These are phyloP conservation scores for Tenthredo notha DNA, from an alignment of 2,888 invertebrate genomes.

Conservation along the genomic window DNA sequence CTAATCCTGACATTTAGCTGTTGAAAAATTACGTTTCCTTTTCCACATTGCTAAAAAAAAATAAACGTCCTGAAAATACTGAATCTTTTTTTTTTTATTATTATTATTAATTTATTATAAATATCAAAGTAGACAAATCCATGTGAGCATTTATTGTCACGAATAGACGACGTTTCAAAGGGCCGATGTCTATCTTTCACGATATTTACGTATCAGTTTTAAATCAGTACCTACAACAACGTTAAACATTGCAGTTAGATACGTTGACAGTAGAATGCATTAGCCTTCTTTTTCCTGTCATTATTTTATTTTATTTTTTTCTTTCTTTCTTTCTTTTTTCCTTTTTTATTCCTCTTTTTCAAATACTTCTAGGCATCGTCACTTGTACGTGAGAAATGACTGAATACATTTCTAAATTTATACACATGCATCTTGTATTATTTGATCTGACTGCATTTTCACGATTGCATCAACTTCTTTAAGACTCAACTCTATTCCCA, in stretches of 20 bases:
- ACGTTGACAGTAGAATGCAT: not conserved
- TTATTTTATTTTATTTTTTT: too few relatives aligned
- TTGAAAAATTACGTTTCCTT: too few relatives aligned
- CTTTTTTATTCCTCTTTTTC: not conserved
- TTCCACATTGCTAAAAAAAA: too few relatives aligned
- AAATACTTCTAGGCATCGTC: not conserved
- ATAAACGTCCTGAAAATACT: too few relatives aligned
- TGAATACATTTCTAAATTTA: not conserved
- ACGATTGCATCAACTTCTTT: not conserved
- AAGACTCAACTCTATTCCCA: not conserved
- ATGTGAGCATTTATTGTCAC: not conserved
- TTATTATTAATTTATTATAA: not conserved
- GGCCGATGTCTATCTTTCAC: not conserved
- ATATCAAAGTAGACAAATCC: not conserved
- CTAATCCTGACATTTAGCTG: too few relatives aligned
- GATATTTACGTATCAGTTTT: not conserved
- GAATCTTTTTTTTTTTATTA: too few relatives aligned
- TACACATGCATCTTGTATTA: not conserved
- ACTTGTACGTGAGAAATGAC: conserved; percentile 17
- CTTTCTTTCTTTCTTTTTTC: too few relatives aligned
- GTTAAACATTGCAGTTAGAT: not conserved
- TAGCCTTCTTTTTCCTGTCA: not conserved
- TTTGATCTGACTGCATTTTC: not conserved
- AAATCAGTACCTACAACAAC: not conserved
- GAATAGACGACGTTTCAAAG: not conserved